These are phyloP conservation scores for Tetrapedia diversipes DNA, from an alignment of 2,888 invertebrate species.

Conservation along the genomic window DNA sequence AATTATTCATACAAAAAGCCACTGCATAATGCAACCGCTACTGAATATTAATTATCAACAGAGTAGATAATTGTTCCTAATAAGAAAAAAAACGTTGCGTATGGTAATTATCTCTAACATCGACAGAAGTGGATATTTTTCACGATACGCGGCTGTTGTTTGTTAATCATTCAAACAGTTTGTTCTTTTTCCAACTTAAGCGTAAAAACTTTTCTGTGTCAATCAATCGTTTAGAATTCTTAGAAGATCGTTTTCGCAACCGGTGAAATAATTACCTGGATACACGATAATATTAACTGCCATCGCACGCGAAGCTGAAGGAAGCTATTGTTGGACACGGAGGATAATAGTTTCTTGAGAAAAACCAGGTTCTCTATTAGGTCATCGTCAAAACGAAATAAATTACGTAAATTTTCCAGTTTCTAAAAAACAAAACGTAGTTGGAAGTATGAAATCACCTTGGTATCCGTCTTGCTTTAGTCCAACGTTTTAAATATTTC, in stretches of 20 bases:
- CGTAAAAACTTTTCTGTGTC: background rate
- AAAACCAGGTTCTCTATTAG: constrained; percentile 4
- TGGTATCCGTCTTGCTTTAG: too few relatives aligned
- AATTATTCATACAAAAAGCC: background rate
- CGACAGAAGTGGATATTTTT: background rate
- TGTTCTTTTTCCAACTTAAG: background rate
- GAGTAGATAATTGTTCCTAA: constrained; percentile 4
- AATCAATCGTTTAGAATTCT: constrained; percentile 32
- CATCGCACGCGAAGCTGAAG: background rate
- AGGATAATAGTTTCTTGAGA: background rate
- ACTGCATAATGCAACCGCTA: background rate
- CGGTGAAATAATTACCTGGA: constrained; percentile 6
- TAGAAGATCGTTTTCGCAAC: background rate
- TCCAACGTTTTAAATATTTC: too few relatives aligned
- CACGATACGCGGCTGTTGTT: background rate
- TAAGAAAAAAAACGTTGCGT: background rate
- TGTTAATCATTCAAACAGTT: constrained; percentile 3
- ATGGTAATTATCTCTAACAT: constrained; percentile 2
- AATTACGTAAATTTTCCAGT: background rate
- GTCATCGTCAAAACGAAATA: background rate
- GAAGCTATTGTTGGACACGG: background rate
- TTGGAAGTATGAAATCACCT: too few relatives aligned
- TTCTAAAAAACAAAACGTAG: background rate
- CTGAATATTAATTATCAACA: background rate
- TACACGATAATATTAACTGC: constrained; percentile 16